Conservation (phyloP, 2,113 vertebrate species). For the Chionis minor region DNA sequence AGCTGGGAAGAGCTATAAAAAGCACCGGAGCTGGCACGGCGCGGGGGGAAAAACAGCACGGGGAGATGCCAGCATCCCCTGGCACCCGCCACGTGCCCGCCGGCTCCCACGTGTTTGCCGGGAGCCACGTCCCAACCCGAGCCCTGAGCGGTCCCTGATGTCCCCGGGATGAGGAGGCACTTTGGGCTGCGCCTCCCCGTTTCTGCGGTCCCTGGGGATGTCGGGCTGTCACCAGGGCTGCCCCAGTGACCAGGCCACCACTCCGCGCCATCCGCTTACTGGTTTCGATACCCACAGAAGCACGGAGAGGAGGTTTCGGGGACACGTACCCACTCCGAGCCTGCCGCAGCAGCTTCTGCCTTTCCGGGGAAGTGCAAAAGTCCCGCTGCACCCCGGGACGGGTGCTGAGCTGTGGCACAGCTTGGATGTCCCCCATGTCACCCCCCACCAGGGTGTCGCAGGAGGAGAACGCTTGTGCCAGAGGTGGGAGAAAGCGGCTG, state of each 20-base stretch:
- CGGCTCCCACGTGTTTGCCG: accelerated
- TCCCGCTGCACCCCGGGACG: accelerated
- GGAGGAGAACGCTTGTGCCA: not conserved
- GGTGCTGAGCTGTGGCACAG: too few relatives aligned
- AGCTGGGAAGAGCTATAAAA: not conserved
- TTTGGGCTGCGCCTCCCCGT: not conserved
- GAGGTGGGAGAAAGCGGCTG: not conserved
- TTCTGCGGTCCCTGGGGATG: not conserved
- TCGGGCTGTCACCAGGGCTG: not conserved
- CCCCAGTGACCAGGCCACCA: not conserved
- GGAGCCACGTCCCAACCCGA: not conserved
- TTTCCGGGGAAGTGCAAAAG: not conserved
- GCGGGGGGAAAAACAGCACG: accelerated
- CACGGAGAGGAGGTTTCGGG: accelerated
- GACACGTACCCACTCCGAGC: accelerated
- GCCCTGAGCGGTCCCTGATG: accelerated
- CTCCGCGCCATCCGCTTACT: not conserved
- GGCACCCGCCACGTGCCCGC: not conserved
- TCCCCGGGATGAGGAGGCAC: accelerated
- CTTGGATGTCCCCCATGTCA: not conserved
- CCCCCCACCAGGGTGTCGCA: not conserved
- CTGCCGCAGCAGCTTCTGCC: not conserved
- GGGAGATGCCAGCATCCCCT: not conserved
- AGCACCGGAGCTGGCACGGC: not conserved
- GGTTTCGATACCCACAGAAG: not conserved